Conservation (phyloP, 2,797 vertebrate genomes). For the Phrynocephalus vlangalii region DNA sequence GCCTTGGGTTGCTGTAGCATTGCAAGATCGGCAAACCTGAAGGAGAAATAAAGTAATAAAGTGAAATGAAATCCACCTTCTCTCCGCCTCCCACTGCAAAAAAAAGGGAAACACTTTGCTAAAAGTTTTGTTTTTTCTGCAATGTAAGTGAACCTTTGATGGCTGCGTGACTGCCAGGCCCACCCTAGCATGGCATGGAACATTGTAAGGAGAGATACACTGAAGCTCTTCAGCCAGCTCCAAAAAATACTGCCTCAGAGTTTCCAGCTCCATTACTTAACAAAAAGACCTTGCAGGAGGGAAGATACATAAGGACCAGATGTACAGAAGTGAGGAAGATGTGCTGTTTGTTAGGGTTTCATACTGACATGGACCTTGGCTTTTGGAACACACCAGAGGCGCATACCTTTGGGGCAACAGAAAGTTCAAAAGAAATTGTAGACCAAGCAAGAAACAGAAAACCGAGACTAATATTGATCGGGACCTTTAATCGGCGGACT, state of each 20-base stretch:
- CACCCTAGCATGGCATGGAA: constrained; percentile 19
- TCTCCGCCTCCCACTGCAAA: not conserved
- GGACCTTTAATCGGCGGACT: constrained; percentile 31
- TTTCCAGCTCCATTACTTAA: constrained; percentile 37
- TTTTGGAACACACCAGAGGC: not conserved
- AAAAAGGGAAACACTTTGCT: constrained; percentile 43
- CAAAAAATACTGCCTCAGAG: constrained; percentile 30
- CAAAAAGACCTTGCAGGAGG: constrained; percentile 42
- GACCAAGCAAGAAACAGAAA: constrained; percentile 53
- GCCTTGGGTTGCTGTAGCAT: constrained; percentile 35
- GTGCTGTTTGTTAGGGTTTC: constrained; percentile 25
- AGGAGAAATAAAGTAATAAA: constrained; percentile 19
- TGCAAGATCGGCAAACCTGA: constrained; percentile 41
- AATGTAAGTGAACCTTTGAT: constrained; percentile 58
- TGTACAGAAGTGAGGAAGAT: constrained; percentile 32
- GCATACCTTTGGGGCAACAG: not conserved
- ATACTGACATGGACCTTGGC: not conserved
- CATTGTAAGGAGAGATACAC: constrained; percentile 18
- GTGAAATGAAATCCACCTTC: not conserved
- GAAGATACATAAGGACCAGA: constrained; percentile 47
- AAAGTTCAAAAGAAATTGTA: constrained; percentile 37
- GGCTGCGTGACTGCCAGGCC: constrained; percentile 54
- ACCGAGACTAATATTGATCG: constrained; percentile 32
- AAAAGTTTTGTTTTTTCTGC: constrained; percentile 49
- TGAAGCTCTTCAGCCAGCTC: constrained; percentile 16